A percentile compares a stretch with the other conserved stretches of the same genome.
Evolutionary conservation across 2,888 invertebrate species (phyloP).

Genomic region (Drosophila atripex): DNA sequence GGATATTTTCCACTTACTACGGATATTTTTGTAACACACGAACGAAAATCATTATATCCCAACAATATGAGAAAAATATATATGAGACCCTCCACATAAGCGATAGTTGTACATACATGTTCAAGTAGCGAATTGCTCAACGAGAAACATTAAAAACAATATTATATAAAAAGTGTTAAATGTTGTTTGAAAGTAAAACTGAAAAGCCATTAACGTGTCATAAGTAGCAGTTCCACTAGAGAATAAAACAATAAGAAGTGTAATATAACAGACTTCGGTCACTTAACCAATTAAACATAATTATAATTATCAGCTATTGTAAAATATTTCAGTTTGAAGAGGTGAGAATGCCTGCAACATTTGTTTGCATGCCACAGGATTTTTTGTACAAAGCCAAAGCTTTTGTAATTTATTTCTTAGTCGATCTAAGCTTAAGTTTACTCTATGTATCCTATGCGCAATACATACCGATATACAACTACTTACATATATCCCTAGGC

Average conservation of each 20-base stretch:
- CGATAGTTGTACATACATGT: conserved; percentile 59
- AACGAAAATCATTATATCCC: conserved; percentile 11
- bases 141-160: conserved; percentile 23
- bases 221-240: conserved; percentile 37
- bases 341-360: conserved; percentile 31
- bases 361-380: conserved; percentile 23
- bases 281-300: conserved; percentile 16
- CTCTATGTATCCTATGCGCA: conserved; percentile 39
- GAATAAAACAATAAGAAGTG: conserved; percentile 37
- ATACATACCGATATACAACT: conserved; percentile 28
- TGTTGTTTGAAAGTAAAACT: conserved; percentile 59
- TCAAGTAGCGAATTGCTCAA: conserved; percentile 63
- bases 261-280: conserved; percentile 37
- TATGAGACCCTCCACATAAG: conserved; percentile 63
- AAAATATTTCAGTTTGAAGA: conserved; percentile 65
- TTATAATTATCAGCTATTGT: conserved; percentile 69
- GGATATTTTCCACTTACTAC: conserved; percentile 41
- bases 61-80: not conserved
- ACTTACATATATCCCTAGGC: conserved; percentile 30
- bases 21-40: conserved; percentile 50
- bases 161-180: conserved; percentile 68
- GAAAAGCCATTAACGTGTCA: conserved; percentile 21
- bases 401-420: conserved; percentile 82
- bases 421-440: conserved; percentile 55
- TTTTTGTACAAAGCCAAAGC: conserved; percentile 78